Conservation (phyloP, 2,888 invertebrate species). For the Lamproptera curius region DNA sequence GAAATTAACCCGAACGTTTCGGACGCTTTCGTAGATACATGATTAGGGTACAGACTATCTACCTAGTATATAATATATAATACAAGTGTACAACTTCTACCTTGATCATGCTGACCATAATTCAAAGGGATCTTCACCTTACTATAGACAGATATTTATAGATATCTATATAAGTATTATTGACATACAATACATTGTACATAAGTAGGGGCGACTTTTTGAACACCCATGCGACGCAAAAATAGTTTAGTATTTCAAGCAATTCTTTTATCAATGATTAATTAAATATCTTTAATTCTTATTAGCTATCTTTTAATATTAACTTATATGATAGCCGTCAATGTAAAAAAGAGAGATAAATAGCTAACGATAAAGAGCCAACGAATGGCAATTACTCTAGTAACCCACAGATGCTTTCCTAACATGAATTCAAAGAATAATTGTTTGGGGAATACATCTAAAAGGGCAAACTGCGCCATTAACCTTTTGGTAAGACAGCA, state of each 20-base stretch:
- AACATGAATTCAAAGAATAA: slow-evolving; percentile 11
- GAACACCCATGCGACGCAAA: neutral
- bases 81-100: no score
- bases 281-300: neutral
- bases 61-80: no score
- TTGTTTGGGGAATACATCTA: slow-evolving; percentile 17
- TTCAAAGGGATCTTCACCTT: no score
- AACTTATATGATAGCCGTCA: neutral
- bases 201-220: no score
- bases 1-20: neutral
- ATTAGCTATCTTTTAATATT: neutral
- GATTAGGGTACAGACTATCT: no score
- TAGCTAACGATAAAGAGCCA: neutral
- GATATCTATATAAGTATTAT: neutral
- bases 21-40: no score
- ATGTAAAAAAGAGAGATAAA: no score
- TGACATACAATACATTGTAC: neutral
- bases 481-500: slow-evolving; percentile 14
- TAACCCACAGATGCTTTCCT: neutral
- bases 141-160: no score
- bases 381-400: neutral
- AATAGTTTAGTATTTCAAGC: neutral
- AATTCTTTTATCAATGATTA: neutral
- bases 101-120: no score
- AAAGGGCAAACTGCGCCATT: slow-evolving; percentile 15